Percentiles rank a stretch among this genome's conserved stretches.
Evolutionary conservation across 1,140 invertebrate species (phyloP).

Genomic region (Leptinotarsa undecemlineata): DNA sequence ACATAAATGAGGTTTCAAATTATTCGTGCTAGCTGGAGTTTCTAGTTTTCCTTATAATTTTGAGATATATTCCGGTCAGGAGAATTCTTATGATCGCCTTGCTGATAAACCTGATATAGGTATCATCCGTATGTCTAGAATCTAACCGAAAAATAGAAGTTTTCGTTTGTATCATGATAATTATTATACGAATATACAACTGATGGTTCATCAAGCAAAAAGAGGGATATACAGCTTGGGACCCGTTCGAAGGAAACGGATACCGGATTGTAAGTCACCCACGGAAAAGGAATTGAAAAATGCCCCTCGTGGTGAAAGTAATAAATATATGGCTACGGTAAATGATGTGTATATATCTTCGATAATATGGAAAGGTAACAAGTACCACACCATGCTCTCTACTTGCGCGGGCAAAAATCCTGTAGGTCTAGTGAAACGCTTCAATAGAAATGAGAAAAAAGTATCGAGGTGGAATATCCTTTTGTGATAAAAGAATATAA

Average conservation of each 20-base stretch:
- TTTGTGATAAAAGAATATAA: conserved; percentile 1
- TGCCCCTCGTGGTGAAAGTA: conserved; percentile 19
- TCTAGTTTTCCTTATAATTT: neutral
- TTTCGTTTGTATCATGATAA: neutral
- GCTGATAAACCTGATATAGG: neutral
- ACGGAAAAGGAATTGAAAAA: neutral
- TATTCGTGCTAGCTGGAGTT: conserved; percentile 1
- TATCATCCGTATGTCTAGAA: neutral
- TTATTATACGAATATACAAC: neutral
- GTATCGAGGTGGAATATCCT: neutral
- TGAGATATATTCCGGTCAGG: neutral
- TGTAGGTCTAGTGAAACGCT: neutral
- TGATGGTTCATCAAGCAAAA: neutral
- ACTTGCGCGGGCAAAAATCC: neutral
- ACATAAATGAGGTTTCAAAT: conserved; percentile 12
- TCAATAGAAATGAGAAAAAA: conserved; percentile 9
- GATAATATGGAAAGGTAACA: conserved; percentile 17
- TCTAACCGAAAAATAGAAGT: neutral
- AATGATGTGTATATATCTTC: conserved; percentile 16
- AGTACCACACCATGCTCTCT: neutral
- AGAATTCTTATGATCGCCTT: neutral
- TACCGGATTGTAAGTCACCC: neutral
- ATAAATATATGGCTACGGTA: neutral
- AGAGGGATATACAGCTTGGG: neutral
- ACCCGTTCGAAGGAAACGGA: neutral